Percentiles rank a stretch among this genome's conserved stretches.
These are phyloP conservation scores for Apotomis capreana DNA, from an alignment of 2,888 invertebrate genomes.

Conservation along the genomic window DNA sequence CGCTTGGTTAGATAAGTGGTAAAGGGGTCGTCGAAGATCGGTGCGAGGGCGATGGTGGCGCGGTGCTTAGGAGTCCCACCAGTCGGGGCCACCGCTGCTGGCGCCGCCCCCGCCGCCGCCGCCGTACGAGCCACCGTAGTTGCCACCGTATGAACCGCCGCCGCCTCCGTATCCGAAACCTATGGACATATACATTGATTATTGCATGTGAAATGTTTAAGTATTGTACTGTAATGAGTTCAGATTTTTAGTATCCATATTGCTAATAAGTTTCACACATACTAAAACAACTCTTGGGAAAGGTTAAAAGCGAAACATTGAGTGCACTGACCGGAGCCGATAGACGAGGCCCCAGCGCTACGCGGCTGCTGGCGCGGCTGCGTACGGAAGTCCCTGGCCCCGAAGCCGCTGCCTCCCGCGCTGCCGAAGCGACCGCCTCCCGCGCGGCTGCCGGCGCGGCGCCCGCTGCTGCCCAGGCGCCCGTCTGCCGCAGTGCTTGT, in stretches of 20 bases:
- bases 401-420: conserved; percentile 69
- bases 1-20: conserved; percentile 30
- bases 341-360: conserved; percentile 69
- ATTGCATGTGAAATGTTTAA: not conserved
- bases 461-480: conserved; percentile 86
- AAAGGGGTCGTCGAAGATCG: conserved; percentile 21
- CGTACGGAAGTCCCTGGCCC: conserved; percentile 79
- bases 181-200: conserved; percentile 42
- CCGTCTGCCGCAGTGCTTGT: conserved; percentile 87
- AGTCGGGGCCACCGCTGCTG: conserved; percentile 73
- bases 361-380: conserved; percentile 70
- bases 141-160: conserved; percentile 74
- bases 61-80: conserved; percentile 76
- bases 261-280: too few relatives aligned
- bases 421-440: conserved; percentile 69
- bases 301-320: too few relatives aligned
- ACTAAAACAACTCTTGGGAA: too few relatives aligned
- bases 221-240: too few relatives aligned
- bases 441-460: conserved; percentile 84
- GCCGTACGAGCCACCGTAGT: conserved; percentile 77
- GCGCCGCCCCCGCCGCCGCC: conserved; percentile 76
- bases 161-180: conserved; percentile 73
- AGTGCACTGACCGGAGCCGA: conserved; percentile 60
- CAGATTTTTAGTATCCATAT: too few relatives aligned
- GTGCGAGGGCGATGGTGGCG: conserved; percentile 44